Evolutionary conservation across 2,797 vertebrate species (phyloP).

Genomic region (Odontamblyopus rebecca): DNA sequence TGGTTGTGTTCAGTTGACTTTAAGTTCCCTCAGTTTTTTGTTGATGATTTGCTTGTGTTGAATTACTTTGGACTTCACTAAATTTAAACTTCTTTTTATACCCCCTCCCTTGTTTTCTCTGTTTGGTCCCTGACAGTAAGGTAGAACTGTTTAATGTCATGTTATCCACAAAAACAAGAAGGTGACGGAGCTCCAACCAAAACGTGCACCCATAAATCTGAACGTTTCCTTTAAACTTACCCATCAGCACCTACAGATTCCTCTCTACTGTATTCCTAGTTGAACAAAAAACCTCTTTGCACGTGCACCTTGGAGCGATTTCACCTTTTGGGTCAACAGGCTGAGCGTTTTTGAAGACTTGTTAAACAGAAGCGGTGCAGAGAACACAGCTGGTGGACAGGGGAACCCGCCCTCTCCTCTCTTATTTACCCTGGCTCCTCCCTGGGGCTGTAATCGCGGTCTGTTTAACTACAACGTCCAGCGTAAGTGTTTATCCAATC

Average conservation of each 20-base stretch:
- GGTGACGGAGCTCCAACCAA: too few species aligned
- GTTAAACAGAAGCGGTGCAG: slow-evolving; percentile 59
- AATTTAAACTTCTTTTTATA: too few species aligned
- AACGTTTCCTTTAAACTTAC: not conserved
- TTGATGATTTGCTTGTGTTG: too few species aligned
- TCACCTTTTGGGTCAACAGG: slow-evolving; percentile 63
- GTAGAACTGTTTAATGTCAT: too few species aligned
- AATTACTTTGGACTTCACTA: too few species aligned
- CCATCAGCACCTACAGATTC: not conserved
- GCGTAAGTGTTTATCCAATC: slow-evolving; percentile 76
- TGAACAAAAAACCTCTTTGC: slow-evolving; percentile 37
- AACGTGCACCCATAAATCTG: too few species aligned
- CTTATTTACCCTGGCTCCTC: slow-evolving; percentile 72
- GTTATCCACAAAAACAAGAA: too few species aligned
- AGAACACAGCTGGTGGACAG: slow-evolving; percentile 47
- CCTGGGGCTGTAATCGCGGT: slow-evolving; percentile 74
- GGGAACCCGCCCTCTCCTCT: slow-evolving; percentile 50
- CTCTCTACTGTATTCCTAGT: not conserved
- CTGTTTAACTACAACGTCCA: slow-evolving; percentile 69
- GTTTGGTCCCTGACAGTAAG: too few species aligned
- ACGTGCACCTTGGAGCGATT: slow-evolving; percentile 45
- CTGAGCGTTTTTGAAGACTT: slow-evolving; percentile 54
- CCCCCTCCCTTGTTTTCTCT: too few species aligned
- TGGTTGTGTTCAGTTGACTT: too few species aligned
- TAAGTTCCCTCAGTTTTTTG: too few species aligned